Conservation (phyloP, 2,113 vertebrate genomes). For the Bolborhynchus lineola region DNA sequence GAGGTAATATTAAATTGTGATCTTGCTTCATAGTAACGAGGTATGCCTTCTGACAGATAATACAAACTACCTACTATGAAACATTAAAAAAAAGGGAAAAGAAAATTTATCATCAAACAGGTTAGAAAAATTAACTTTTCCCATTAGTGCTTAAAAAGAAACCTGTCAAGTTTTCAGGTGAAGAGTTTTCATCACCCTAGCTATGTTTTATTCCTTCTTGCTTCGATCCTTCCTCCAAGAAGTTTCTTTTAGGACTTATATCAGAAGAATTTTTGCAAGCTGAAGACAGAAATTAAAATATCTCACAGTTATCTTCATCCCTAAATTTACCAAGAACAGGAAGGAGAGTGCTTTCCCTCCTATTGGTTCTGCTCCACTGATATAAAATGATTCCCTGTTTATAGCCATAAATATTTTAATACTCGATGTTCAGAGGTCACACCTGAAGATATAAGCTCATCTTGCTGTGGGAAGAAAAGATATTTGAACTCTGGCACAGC, state of each 20-base stretch:
- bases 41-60: neutral
- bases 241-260: neutral
- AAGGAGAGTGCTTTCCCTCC: neutral
- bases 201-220: neutral
- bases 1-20: neutral
- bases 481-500: neutral
- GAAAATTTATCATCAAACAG: neutral
- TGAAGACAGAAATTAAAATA: neutral
- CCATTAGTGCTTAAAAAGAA: neutral
- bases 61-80: neutral
- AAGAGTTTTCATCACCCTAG: neutral
- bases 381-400: neutral
- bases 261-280: neutral
- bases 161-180: neutral
- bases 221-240: neutral
- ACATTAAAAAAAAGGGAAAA: neutral
- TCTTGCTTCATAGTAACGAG: neutral
- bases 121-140: neutral
- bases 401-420: neutral
- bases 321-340: neutral
- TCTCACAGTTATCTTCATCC: neutral
- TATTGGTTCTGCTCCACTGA: neutral
- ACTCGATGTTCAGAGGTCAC: neutral
- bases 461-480: neutral
- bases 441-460: neutral